phyloP scores from a whole-genome alignment of 2,797 vertebrate species.

The Salmo trutta region DNA sequence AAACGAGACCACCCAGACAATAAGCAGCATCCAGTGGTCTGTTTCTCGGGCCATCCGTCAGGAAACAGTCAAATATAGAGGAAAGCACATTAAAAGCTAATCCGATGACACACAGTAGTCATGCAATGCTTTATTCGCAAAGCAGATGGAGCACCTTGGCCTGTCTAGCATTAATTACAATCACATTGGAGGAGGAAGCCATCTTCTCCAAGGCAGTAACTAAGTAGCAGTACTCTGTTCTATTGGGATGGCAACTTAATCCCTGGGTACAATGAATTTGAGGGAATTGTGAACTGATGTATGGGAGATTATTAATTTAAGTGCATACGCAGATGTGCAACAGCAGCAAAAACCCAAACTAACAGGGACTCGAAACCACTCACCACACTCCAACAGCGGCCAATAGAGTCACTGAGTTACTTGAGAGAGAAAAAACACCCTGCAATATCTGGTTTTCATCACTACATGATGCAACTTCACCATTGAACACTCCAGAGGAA shows the following conservation, averaged over 20 bases:
- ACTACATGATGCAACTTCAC: constrained; percentile 54
- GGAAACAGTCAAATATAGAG: constrained; percentile 39
- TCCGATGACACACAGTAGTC: constrained; percentile 71
- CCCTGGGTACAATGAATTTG: constrained; percentile 65
- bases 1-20: constrained; percentile 69
- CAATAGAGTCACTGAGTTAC: constrained; percentile 49
- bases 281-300: constrained; percentile 74
- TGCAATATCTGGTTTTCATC: constrained; percentile 68
- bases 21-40: constrained; percentile 32
- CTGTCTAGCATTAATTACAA: constrained; percentile 76
- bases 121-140: constrained; percentile 70
- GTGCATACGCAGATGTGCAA: constrained; percentile 70
- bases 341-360: constrained; percentile 28
- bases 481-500: constrained; percentile 48
- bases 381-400: constrained; percentile 54
- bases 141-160: constrained; percentile 79
- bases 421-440: constrained; percentile 39
- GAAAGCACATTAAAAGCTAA: constrained; percentile 66
- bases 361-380: neutral
- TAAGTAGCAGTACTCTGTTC: constrained; percentile 66
- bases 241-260: constrained; percentile 74
- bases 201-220: constrained; percentile 56
- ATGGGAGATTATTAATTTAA: constrained; percentile 73
- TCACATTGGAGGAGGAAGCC: constrained; percentile 74
- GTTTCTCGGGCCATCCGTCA: constrained; percentile 25